A percentile compares a stretch with the other conserved stretches of the same genome.
Conservation (phyloP, 2,888 invertebrate genomes). For the Machimus rusticus region DNA sequence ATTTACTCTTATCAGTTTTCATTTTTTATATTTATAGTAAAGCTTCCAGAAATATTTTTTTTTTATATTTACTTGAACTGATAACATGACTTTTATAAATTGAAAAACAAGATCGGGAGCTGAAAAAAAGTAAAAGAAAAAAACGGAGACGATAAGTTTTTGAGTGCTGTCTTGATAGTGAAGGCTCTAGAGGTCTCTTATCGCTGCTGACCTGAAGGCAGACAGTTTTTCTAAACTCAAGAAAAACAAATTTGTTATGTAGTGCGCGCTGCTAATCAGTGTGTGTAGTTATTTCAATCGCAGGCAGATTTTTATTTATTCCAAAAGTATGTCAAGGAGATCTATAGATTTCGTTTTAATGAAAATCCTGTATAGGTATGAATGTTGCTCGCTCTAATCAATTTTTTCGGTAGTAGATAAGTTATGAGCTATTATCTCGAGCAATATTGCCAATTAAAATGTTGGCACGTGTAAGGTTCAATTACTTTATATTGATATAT, state of each 20-base stretch:
- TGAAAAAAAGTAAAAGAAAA: not conserved
- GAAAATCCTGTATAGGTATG: not conserved
- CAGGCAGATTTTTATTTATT: not conserved
- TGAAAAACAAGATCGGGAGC: not conserved
- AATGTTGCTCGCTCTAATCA: not conserved
- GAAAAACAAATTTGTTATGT: not conserved
- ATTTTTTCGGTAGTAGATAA: not conserved
- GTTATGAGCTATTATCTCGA: not conserved
- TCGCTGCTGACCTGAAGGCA: not conserved
- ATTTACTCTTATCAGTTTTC: not conserved
- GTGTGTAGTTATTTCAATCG: not conserved
- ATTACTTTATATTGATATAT: too few relatives aligned
- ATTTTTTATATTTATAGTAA: not conserved
- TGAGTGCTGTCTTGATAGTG: not conserved
- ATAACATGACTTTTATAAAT: conserved; percentile 11
- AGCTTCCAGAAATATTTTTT: not conserved
- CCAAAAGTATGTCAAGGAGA: conserved; percentile 7
- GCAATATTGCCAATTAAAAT: not conserved
- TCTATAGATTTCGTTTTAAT: not conserved
- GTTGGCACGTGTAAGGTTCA: not conserved
- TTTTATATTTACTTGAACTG: not conserved
- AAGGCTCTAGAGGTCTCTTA: conserved; percentile 3
- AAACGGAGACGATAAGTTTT: not conserved
- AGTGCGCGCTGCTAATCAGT: not conserved
- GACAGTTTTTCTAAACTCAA: not conserved